Conservation (phyloP, 2,797 vertebrate genomes). For the Micrastur ruficollis region DNA sequence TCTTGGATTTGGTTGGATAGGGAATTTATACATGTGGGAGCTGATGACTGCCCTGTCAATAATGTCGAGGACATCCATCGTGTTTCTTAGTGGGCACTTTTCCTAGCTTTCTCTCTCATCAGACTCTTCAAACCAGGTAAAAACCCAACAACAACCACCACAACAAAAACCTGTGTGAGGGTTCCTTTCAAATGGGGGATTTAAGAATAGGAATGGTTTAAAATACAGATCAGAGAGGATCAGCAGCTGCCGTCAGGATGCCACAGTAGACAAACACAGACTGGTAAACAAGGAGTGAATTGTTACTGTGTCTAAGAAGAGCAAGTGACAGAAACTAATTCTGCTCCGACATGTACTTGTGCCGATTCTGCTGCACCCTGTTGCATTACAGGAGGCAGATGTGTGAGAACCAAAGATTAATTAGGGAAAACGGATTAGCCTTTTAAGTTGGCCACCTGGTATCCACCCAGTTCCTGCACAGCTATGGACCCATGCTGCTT, state of each 20-base stretch:
- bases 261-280: neutral
- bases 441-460: slow-evolving; percentile 31
- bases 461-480: slow-evolving; percentile 12
- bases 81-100: neutral
- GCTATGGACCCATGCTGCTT: slow-evolving; percentile 10
- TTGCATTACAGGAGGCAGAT: neutral
- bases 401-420: slow-evolving; percentile 43
- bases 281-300: neutral
- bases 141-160: neutral
- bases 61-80: neutral
- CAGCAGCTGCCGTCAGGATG: neutral
- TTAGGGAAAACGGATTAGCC: slow-evolving; percentile 28
- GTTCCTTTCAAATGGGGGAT: neutral
- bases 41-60: neutral
- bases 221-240: slow-evolving; percentile 26
- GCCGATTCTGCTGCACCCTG: neutral
- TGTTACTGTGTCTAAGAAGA: neutral
- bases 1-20: neutral
- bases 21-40: neutral
- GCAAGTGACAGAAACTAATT: slow-evolving; percentile 16
- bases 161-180: neutral
- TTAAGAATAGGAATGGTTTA: neutral
- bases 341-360: neutral
- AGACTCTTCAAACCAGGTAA: neutral
- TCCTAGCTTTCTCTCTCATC: neutral